Evolutionary conservation across 1,140 invertebrate species (phyloP), one percentile per base, ranked within the genome.

Genomic region (Microplitis mediator): DNA sequence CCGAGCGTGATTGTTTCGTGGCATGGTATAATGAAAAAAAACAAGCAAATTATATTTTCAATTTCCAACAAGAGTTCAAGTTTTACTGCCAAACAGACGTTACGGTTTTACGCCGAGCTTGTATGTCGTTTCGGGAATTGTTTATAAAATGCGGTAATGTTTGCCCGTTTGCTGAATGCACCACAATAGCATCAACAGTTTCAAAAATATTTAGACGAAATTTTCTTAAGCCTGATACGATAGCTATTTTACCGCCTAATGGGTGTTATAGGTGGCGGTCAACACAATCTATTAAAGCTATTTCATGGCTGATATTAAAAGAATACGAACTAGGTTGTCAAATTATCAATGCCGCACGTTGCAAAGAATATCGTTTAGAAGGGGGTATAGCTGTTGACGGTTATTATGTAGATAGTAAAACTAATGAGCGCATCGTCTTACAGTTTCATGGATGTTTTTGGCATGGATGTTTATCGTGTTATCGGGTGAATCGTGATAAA

Each of bases 21-120:
- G 9, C 9, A 45, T 75, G 74, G 73, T 72, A 77, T 54, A 36
- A 69, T 5, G 63, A 75, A 52, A 16, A 64, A 50, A 56, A 45
- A 62, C 9, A 63, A 6, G 23, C n/a, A 4, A 66, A 76, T 65
- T 69, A 64, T 66, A 23, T 71, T 36, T 79, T 79, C 72, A 61
- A 77, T 72, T 74, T 76, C 39, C 3, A 32, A 35, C 50, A 71
- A 23, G 75, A 76, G 62, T 51, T 77, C 64, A 32, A 71, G 8
- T 11, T 39, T 16, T 75, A 77, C 50, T 74, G 75, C 60, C 69
- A 31, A 34, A 72, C 13, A 8, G 74, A 77, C 64, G 76, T 79
- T 4, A 65, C 58, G 13, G 72, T 78, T 9, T 65, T 75, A 32
- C 56, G 70, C 9, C 52, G 51, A 11, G 76, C 76, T 0, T 76